Evolutionary conservation across 2,888 invertebrate genomes (phyloP), one percentile per base, ranked within the genome.

Genomic region (Leptopilina myrica): DNA sequence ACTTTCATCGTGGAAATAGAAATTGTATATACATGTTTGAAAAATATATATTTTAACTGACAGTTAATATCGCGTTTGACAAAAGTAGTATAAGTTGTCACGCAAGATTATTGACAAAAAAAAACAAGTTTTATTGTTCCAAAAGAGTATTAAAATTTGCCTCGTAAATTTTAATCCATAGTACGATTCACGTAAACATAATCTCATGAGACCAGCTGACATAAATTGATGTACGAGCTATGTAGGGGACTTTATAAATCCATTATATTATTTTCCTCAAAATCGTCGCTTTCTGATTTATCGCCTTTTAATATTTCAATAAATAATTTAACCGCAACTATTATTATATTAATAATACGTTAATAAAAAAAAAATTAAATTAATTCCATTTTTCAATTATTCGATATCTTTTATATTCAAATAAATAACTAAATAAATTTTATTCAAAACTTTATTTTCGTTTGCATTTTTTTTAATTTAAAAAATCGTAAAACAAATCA

Each of bases 151-250:
- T 20, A 20, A 62, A 62, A 62, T 20, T 15, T 62, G 0, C 62
- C 20, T 20, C 62, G 9, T 15, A 62, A 62, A 62, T 8, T 62
- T 62, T 62, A 20, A 15, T 62, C 62, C 6, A 62, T 62, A 62
- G 9, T 20, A 62, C 20, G 62, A 20, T 62, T 15, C 15, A 62
- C 62, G 20, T 20, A 62, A 62, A 62, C 20, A 62, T 20, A 62
- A 62, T 62, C 62, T 20, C 62, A 20, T 62, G 20, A 20, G 62
- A 62, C 62, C 15, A 20, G 62, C n/a, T 62, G 62, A 62, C 62
- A 8, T 62, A 62, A 62, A 62, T 62, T 62, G 62, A 62, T 62
- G 20, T 20, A 62, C 20, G 6, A 62, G 20, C 62, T 15, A 6
- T 62, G 20, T 62, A 15, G 62, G 8, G 62, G 62, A 20, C 62